Evolutionary conservation across 2,888 invertebrate species (phyloP).

Genomic region (Flexamia atlantica): DNA sequence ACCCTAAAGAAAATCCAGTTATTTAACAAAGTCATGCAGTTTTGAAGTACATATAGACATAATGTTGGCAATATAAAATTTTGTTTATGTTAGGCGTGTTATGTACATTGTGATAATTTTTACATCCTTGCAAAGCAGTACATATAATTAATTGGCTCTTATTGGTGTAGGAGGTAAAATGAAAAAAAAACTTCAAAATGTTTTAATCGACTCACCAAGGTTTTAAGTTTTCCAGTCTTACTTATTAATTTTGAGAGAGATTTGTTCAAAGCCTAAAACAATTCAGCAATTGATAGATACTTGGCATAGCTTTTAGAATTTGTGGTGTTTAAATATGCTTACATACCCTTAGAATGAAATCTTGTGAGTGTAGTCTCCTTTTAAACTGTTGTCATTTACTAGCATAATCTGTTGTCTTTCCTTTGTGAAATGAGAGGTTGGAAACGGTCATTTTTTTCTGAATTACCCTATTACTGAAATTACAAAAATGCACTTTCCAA

Average conservation of each 20-base stretch:
- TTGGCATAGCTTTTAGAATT: too few relatives aligned
- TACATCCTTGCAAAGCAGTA: neutral
- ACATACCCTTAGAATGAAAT: too few relatives aligned
- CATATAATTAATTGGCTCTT: conserved; percentile 12
- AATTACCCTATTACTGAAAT: too few relatives aligned
- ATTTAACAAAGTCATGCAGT: neutral
- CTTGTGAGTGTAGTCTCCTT: too few relatives aligned
- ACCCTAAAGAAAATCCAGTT: too few relatives aligned
- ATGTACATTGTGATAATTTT: neutral
- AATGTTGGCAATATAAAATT: neutral
- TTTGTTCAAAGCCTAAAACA: conserved; percentile 32
- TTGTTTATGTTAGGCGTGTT: neutral
- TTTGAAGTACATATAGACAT: neutral
- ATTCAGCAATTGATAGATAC: neutral
- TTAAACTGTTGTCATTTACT: too few relatives aligned
- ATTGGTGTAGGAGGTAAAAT: neutral
- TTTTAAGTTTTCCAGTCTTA: conserved; percentile 15
- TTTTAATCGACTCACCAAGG: conserved; percentile 9
- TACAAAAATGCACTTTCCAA: too few relatives aligned
- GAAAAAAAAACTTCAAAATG: neutral
- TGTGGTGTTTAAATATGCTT: too few relatives aligned
- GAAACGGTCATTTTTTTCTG: too few relatives aligned
- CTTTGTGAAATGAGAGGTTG: too few relatives aligned
- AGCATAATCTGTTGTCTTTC: too few relatives aligned
- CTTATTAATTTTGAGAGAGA: conserved; percentile 40